Evolutionary conservation across 2,888 invertebrate species (phyloP), one percentile per base, ranked within the genome.

Genomic region (Abrostola triplasia): DNA sequence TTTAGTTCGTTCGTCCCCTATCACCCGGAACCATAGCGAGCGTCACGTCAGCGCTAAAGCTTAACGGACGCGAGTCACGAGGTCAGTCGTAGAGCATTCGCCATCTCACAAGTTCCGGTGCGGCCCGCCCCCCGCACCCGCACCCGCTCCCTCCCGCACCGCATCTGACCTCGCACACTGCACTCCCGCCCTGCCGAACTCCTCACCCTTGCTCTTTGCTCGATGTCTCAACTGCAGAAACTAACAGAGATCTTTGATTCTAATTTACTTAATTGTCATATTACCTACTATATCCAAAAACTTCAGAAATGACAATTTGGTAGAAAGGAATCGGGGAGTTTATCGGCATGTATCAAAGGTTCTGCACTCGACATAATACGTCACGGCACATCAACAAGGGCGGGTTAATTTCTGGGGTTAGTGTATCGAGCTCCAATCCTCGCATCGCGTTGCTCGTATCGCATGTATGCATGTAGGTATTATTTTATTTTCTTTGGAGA

Each of bases 31-130:
- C 88, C 90, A 88, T 89, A 88, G 88, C 88, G 87, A 85, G 89
- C 88, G 90, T 87, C 87, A 70, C 88, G 86, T 84, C 82, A 84
- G 87, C 86, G 82, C 82, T 83, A 83, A 73, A 79, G 89, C 90
- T 87, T 82, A 80, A 81, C 87, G 88, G 88, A 84, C 90, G 88
- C 89, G 84, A 85, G 88, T 86, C 89, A 89, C 90, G 92, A 92
- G 91, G 92, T 93, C 92, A 92, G 92, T 92, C 92, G 92, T 93
- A 92, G 92, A 93, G 91, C 92, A 93, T 91, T 89, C 89, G 94
- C 95, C 95, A 95, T 95, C 95, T 95, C 95, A 94, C 93, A 93
- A 95, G 95, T 95, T 94, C 95, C 91, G 92, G 92, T 88, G 92
- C 91, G 90, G 88, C 88, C 85, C 85, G 83, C 56, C 57, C 60